phyloP scores from a whole-genome alignment of 1,140 invertebrate genomes.

The Anadara kagoshimensis region DNA sequence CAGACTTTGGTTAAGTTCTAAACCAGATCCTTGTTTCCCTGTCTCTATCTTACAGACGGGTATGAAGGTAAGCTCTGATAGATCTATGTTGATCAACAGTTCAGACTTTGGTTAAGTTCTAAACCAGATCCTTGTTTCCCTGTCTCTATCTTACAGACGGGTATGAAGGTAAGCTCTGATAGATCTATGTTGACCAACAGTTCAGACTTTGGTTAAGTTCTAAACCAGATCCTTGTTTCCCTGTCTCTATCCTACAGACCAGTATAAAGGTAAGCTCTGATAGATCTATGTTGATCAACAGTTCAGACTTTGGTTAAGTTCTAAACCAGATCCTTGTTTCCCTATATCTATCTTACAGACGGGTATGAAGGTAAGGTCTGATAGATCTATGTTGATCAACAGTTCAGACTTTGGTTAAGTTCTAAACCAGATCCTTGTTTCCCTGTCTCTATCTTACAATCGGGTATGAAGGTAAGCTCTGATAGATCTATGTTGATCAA shows the following conservation, averaged over 20 bases:
- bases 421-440: constrained; percentile 72
- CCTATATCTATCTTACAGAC: constrained; percentile 70
- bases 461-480: constrained; percentile 71
- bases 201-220: constrained; percentile 73
- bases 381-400: constrained; percentile 70
- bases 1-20: constrained; percentile 72
- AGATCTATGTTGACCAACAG: constrained; percentile 71
- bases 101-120: constrained; percentile 72
- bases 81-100: too few relatives aligned
- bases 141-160: constrained; percentile 68
- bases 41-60: constrained; percentile 70
- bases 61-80: constrained; percentile 71
- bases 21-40: constrained; percentile 70
- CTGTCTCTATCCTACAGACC: constrained; percentile 68
- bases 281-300: constrained; percentile 72
- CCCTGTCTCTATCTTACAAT: constrained; percentile 69
- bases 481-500: constrained; percentile 70
- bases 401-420: constrained; percentile 73
- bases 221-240: constrained; percentile 71
- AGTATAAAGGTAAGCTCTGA: constrained; percentile 72
- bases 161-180: constrained; percentile 72
- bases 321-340: constrained; percentile 71
- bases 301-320: constrained; percentile 72
- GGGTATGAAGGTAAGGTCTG: constrained; percentile 72
- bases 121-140: constrained; percentile 71